Evolutionary conservation across 1,140 invertebrate genomes (phyloP).

Genomic region (Lepidurus arcticus): DNA sequence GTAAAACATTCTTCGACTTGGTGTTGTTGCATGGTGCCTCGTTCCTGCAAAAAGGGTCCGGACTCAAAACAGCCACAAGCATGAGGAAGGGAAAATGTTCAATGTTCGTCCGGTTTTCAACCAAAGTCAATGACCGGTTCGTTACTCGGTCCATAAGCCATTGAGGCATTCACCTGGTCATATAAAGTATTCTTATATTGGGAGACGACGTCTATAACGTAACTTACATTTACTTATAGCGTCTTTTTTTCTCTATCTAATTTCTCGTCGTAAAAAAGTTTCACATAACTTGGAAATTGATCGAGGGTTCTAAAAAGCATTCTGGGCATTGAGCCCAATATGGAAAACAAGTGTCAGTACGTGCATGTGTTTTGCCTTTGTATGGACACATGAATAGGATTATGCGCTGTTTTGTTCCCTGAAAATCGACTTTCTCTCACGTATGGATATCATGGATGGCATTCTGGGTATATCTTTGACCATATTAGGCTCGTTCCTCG

Average conservation of each 20-base stretch:
- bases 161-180: background rate
- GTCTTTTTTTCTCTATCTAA: no score
- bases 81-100: slow-evolving; percentile 2
- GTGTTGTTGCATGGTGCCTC: no score
- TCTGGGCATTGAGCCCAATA: background rate
- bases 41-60: no score
- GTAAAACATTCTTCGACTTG: no score
- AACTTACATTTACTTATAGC: no score
- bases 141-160: background rate
- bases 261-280: no score
- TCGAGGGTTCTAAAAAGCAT: no score
- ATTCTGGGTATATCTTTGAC: background rate
- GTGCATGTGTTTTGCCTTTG: background rate
- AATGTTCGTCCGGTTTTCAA: background rate
- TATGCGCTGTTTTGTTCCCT: background rate
- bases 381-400: background rate
- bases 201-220: no score
- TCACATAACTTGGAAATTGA: no score
- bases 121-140: slow-evolving; percentile 1
- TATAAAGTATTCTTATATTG: no score
- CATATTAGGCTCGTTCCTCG: background rate
- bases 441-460: background rate
- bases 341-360: slow-evolving; percentile 5
- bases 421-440: background rate
- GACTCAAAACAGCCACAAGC: no score